phyloP scores from a whole-genome alignment of 37 sponge, comb jelly and placozoan species.

The Mnemiopsis leidyi region DNA sequence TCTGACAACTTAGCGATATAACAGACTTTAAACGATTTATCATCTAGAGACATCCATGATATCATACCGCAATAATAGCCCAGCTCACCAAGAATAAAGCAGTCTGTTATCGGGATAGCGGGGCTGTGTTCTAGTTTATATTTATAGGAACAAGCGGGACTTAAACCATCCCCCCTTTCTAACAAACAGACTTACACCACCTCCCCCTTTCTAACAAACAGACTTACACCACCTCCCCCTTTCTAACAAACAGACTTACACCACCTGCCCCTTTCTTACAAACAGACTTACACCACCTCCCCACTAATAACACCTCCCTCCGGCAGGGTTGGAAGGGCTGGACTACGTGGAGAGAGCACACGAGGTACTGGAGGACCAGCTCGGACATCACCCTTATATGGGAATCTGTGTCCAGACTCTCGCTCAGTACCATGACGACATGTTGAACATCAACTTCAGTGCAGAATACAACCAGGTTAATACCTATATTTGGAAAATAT shows the following conservation, averaged over 20 bases:
- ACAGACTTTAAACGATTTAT: no score
- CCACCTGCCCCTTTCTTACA: not conserved
- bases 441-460: slow-evolving; percentile 1
- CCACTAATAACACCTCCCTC: not conserved
- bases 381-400: slow-evolving; percentile 40
- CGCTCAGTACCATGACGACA: slow-evolving; percentile 31
- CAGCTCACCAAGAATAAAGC: no score
- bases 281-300: not conserved
- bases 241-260: not conserved
- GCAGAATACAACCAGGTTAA: slow-evolving; percentile 39
- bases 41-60: no score
- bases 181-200: not conserved
- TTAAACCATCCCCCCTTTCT: no score
- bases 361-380: slow-evolving; percentile 14
- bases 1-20: no score
- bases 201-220: not conserved
- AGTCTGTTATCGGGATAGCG: no score
- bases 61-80: no score
- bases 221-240: not conserved
- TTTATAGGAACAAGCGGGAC: no score
- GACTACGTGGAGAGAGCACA: slow-evolving; percentile 42
- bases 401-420: slow-evolving; percentile 41
- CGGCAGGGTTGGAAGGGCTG: slow-evolving; percentile 44
- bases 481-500: no score
- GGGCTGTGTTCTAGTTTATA: no score